A percentile compares a stretch with the other conserved stretches of the same genome.
phyloP scores from a whole-genome alignment of 1,140 invertebrate species.

The Caenorhabditis tropicalis region DNA sequence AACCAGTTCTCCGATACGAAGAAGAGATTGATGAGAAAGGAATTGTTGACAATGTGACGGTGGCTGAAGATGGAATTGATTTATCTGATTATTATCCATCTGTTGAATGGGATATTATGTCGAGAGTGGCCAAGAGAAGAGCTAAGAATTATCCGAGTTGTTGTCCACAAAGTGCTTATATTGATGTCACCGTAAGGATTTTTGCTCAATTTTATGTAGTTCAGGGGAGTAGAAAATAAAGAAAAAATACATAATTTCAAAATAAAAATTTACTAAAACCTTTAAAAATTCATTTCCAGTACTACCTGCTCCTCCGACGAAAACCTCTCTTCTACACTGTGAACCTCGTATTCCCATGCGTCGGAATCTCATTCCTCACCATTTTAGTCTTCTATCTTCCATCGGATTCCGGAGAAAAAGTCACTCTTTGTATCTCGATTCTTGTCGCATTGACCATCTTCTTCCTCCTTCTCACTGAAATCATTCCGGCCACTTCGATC shows the following conservation, averaged over 20 bases:
- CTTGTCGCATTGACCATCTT: conserved; percentile 99
- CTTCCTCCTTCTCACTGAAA: conserved; percentile 91
- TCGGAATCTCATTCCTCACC: conserved; percentile 91
- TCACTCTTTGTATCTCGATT: conserved; percentile 97
- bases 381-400: conserved; percentile 97
- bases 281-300: conserved; percentile 59
- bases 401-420: conserved; percentile 91
- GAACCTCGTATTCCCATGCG: conserved; percentile 94
- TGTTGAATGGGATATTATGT: conserved; percentile 98
- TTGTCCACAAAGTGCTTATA: conserved; percentile 77
- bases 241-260: too few species aligned
- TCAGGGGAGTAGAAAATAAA: neutral
- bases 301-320: conserved; percentile 78
- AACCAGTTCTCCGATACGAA: conserved; percentile 55
- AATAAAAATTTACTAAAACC: too few species aligned
- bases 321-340: conserved; percentile 96
- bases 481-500: conserved; percentile 97
- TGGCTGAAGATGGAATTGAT: conserved; percentile 74
- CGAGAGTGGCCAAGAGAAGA: conserved; percentile 89
- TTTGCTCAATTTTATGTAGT: neutral
- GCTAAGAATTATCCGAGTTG: conserved; percentile 91
- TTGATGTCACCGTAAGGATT: conserved; percentile 82
- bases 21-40: conserved; percentile 66
- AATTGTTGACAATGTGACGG: conserved; percentile 64
- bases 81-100: conserved; percentile 94